A percentile compares a stretch with the other conserved stretches of the same genome.
Evolutionary conservation across 2,113 vertebrate genomes (phyloP).

Genomic region (Vireo altiloquus): DNA sequence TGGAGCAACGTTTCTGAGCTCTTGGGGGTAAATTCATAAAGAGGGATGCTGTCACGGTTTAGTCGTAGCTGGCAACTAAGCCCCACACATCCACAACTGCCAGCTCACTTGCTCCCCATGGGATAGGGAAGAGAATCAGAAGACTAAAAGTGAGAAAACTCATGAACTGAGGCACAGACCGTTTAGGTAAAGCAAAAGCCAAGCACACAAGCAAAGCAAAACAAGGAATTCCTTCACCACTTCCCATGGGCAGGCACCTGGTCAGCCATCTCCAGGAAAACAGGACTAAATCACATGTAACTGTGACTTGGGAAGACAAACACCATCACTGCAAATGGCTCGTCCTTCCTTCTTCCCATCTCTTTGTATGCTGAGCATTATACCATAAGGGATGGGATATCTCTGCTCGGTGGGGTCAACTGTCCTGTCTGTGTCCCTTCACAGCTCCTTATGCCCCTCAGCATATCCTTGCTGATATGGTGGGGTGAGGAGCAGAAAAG

Average conservation of each 20-base stretch:
- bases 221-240: neutral
- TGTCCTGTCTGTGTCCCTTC: neutral
- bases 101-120: neutral
- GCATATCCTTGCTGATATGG: accelerated
- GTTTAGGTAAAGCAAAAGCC: neutral
- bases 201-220: neutral
- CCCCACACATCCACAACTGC: neutral
- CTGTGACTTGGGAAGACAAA: neutral
- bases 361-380: neutral
- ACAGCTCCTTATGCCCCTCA: neutral
- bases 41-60: neutral
- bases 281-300: neutral
- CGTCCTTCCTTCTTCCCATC: neutral
- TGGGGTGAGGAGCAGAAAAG: neutral
- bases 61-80: neutral
- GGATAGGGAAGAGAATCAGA: neutral
- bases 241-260: neutral
- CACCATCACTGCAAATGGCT: neutral
- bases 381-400: neutral
- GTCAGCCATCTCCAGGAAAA: neutral
- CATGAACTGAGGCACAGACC: neutral
- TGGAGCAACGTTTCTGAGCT: constrained; percentile 58
- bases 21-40: constrained; percentile 55
- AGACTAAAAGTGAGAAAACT: neutral
- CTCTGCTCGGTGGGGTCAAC: accelerated